phyloP scores from a whole-genome alignment of 1,140 invertebrate genomes.

The Pseudomyrmex cubaensis region DNA sequence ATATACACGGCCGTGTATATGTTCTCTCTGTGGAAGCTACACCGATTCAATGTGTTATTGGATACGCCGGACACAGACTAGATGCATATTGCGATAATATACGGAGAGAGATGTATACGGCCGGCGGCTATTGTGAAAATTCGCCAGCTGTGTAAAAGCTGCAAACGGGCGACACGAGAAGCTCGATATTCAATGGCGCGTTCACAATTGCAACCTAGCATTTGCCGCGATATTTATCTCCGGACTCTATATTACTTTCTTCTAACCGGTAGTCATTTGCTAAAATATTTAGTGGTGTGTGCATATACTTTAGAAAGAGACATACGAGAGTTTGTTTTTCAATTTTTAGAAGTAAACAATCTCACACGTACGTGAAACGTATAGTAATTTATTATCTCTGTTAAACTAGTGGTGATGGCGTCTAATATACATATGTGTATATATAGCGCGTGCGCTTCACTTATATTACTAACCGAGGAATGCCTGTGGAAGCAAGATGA shows the following conservation, averaged over 20 bases:
- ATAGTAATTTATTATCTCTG: no score
- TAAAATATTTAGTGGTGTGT: no score
- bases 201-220: conserved; percentile 54
- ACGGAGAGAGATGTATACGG: conserved; percentile 29
- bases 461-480: no score
- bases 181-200: conserved; percentile 49
- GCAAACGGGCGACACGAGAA: conserved; percentile 35
- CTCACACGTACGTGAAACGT: no score
- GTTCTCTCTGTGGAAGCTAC: conserved; percentile 13
- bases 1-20: not conserved
- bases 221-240: conserved; percentile 56
- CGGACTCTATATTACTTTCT: not conserved
- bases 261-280: not conserved
- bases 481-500: not conserved
- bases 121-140: conserved; percentile 49
- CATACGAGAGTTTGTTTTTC: no score
- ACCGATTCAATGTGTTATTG: conserved; percentile 50
- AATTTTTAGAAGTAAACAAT: no score
- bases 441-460: no score
- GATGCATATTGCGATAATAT: conserved; percentile 50
- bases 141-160: conserved; percentile 34
- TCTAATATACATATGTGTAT: no score
- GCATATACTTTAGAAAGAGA: no score
- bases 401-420: no score
- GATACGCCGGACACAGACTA: conserved; percentile 44